phyloP scores from a whole-genome alignment of 2,797 vertebrate genomes.

The Crocidura indochinensis region DNA sequence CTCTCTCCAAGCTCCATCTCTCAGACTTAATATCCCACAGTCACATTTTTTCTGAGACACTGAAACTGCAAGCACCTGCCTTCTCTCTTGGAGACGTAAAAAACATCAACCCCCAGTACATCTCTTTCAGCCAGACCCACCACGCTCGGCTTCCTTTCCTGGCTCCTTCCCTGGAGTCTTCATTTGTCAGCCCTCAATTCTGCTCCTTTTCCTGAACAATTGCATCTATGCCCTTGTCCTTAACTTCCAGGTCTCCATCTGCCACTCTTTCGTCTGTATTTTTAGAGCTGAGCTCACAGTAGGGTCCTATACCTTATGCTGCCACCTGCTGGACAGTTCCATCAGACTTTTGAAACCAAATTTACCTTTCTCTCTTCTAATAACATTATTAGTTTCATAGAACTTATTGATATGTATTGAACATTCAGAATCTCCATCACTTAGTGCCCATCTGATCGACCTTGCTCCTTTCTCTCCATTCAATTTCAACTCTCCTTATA shows the following conservation, averaged over 20 bases:
- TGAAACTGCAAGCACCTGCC: neutral
- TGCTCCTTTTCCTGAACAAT: neutral
- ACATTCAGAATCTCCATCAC: neutral
- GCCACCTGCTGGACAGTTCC: slow-evolving; percentile 48
- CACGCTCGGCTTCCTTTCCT: neutral
- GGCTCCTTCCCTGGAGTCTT: neutral
- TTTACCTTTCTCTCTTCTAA: slow-evolving; percentile 1
- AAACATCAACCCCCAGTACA: fast-evolving
- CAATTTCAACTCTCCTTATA: neutral
- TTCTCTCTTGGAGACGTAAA: neutral
- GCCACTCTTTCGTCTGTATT: neutral
- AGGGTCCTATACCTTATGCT: slow-evolving; percentile 50
- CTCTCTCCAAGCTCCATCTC: too few species aligned
- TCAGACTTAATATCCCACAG: neutral
- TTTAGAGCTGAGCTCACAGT: neutral
- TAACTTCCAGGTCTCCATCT: slow-evolving; percentile 5
- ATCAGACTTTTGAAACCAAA: slow-evolving; percentile 17
- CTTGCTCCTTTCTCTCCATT: neutral
- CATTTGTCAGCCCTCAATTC: neutral
- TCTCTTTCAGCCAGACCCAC: neutral
- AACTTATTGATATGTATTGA: neutral
- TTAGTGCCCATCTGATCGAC: neutral
- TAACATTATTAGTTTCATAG: neutral
- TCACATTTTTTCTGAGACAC: neutral
- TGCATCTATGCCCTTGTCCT: neutral